phyloP scores from a whole-genome alignment of 1,140 invertebrate genomes.

The Proales similis region DNA sequence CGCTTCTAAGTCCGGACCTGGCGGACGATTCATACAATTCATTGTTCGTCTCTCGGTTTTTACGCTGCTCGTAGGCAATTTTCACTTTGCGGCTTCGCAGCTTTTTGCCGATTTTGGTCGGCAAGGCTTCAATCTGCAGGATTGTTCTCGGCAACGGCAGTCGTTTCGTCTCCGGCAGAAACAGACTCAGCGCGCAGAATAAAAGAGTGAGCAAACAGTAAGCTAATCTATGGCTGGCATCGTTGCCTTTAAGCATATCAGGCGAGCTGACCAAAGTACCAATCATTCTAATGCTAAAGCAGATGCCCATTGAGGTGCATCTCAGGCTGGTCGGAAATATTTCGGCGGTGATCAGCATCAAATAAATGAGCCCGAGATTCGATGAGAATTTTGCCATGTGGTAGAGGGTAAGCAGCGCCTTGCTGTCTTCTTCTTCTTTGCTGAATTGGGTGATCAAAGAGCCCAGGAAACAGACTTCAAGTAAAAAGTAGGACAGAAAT shows the following conservation, averaged over 20 bases:
- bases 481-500: constrained; percentile 26
- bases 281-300: constrained; percentile 16
- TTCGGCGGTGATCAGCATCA: constrained; percentile 28
- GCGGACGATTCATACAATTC: too few species aligned
- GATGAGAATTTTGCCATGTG: constrained; percentile 25
- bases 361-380: constrained; percentile 8
- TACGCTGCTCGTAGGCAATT: constrained; percentile 17
- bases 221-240: not conserved
- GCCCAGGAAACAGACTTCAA: constrained; percentile 37
- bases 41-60: constrained; percentile 21
- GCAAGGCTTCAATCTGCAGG: constrained; percentile 34
- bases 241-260: constrained; percentile 3
- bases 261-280: constrained; percentile 25
- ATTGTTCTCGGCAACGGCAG: constrained; percentile 37
- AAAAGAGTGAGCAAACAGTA: constrained; percentile 25
- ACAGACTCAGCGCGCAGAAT: constrained; percentile 17
- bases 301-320: constrained; percentile 20
- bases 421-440: not conserved
- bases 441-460: not conserved
- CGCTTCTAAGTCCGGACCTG: too few species aligned
- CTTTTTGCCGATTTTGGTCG: constrained; percentile 32
- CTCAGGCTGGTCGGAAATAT: constrained; percentile 36
- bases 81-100: constrained; percentile 24
- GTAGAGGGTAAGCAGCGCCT: constrained; percentile 23
- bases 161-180: constrained; percentile 35